These are phyloP conservation scores for Clupea harengus DNA, from an alignment of 2,113 vertebrate species.

Conservation along the genomic window DNA sequence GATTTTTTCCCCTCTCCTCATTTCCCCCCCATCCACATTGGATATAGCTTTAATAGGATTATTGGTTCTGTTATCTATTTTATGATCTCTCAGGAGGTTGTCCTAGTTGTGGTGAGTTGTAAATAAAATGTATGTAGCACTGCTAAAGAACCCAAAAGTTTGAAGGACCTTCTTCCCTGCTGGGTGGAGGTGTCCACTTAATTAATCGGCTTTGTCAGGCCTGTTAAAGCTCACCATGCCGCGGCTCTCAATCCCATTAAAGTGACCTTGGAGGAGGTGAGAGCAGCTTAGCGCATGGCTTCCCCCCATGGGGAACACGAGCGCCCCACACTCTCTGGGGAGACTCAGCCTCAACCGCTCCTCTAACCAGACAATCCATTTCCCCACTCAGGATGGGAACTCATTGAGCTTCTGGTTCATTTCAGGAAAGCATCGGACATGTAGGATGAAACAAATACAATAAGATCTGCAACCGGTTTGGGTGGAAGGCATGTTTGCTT, in stretches of 20 bases:
- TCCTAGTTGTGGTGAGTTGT: neutral
- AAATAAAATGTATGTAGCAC: neutral
- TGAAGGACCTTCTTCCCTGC: neutral
- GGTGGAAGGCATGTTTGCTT: neutral
- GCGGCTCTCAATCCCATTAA: constrained; percentile 69
- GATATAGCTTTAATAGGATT: neutral
- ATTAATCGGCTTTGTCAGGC: constrained; percentile 75
- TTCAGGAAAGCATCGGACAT: neutral
- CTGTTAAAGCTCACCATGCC: constrained; percentile 63
- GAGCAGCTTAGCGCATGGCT: constrained; percentile 43
- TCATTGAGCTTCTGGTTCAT: neutral
- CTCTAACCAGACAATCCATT: neutral
- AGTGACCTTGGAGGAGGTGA: constrained; percentile 65
- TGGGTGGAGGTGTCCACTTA: constrained; percentile 56
- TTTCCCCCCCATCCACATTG: neutral
- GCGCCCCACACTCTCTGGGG: neutral
- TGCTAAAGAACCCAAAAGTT: neutral
- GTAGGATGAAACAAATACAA: neutral
- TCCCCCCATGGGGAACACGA: neutral
- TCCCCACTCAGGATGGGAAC: neutral
- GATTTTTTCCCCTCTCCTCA: neutral
- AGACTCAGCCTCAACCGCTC: neutral
- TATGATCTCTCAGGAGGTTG: neutral
- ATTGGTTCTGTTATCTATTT: neutral
- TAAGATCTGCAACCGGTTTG: neutral